These are phyloP conservation scores for Camponotus pennsylvanicus DNA, from an alignment of 1,140 invertebrate species.

Conservation along the genomic window DNA sequence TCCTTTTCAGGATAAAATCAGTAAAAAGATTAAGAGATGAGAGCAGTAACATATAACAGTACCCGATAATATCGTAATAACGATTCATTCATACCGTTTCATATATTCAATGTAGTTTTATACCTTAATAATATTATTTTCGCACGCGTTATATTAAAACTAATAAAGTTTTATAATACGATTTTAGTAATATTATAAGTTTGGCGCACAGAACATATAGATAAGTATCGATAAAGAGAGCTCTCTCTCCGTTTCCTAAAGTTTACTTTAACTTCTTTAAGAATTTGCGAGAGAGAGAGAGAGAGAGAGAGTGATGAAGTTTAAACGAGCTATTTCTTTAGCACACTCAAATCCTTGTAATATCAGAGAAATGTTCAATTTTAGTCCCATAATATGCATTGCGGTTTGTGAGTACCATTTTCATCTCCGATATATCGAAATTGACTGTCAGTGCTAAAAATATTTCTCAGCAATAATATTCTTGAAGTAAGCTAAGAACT, in stretches of 20 bases:
- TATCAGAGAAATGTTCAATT: slow-evolving; percentile 40
- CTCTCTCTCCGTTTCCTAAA: neutral
- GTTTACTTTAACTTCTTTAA: slow-evolving; percentile 39
- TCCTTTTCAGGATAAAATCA: neutral
- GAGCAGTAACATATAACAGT: neutral
- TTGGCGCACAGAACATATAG: neutral
- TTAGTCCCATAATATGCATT: slow-evolving; percentile 42
- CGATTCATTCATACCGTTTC: slow-evolving; percentile 5
- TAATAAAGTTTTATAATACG: slow-evolving; percentile 44
- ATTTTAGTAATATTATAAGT: slow-evolving; percentile 35
- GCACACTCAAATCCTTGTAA: slow-evolving; percentile 10
- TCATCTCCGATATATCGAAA: slow-evolving; percentile 30
- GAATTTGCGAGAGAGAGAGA: neutral
- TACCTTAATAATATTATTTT: slow-evolving; percentile 33
- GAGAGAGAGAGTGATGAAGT: slow-evolving; percentile 14
- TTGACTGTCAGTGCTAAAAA: slow-evolving; percentile 51
- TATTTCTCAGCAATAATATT: slow-evolving; percentile 22
- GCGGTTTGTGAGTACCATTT: slow-evolving; percentile 37
- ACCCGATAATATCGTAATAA: slow-evolving; percentile 17
- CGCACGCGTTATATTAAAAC: slow-evolving; percentile 31
- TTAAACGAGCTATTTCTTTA: slow-evolving; percentile 16
- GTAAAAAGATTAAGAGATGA: neutral
- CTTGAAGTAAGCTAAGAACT: slow-evolving; percentile 2
- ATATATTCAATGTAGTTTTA: slow-evolving; percentile 10
- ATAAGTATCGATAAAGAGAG: slow-evolving; percentile 9